Conservation (phyloP, 2,113 vertebrate species). For the Myrmecophaga tridactyla region DNA sequence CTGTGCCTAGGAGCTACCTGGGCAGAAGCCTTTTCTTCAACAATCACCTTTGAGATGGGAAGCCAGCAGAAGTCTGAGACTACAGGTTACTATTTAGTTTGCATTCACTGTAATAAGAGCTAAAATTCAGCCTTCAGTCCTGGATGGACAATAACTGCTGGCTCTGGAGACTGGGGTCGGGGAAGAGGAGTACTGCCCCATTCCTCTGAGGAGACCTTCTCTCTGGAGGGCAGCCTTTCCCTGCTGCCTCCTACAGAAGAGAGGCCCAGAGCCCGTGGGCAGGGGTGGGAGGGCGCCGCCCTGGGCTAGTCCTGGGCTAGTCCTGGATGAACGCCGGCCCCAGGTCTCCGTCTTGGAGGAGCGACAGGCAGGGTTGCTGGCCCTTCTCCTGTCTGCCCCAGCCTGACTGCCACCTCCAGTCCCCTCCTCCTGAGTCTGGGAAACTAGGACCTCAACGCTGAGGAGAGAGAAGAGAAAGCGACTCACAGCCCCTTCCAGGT, state of each 20-base stretch:
- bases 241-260: neutral
- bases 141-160: neutral
- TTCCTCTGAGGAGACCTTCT: neutral
- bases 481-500: neutral
- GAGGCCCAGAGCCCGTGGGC: neutral
- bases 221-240: neutral
- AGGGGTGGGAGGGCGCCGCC: neutral
- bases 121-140: neutral
- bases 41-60: neutral
- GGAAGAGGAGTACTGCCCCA: neutral
- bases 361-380: neutral
- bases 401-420: neutral
- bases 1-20: neutral
- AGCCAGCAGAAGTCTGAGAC: neutral
- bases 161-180: neutral
- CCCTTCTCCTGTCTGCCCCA: neutral
- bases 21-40: neutral
- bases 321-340: neutral
- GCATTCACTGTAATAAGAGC: neutral
- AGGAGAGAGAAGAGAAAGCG: neutral
- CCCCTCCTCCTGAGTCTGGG: neutral
- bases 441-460: neutral
- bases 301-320: neutral
- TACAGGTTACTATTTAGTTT: rapidly evolving
- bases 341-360: neutral